These are phyloP conservation scores for Xenops minutus DNA, from an alignment of 2,797 vertebrate genomes.

Conservation along the genomic window DNA sequence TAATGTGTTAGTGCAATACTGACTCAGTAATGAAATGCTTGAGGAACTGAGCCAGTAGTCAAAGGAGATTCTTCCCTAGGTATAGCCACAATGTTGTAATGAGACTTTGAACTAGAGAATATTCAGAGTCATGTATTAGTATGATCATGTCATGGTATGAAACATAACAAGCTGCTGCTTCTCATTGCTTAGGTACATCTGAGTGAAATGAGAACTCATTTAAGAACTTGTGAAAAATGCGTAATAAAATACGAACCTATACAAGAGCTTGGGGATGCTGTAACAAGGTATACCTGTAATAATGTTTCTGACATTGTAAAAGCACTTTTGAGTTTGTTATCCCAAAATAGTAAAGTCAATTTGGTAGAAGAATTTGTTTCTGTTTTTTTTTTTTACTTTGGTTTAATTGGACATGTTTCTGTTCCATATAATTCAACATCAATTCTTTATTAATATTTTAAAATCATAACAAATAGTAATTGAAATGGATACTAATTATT, in stretches of 20 bases:
- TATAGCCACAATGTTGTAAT: background rate
- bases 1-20: background rate
- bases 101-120: background rate
- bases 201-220: slow-evolving; percentile 70
- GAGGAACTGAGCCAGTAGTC: background rate
- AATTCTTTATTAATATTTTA: background rate
- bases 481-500: background rate
- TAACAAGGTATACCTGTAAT: slow-evolving; percentile 32
- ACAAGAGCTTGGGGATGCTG: slow-evolving; percentile 36
- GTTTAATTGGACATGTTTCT: background rate
- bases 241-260: slow-evolving; percentile 58
- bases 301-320: background rate
- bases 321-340: background rate
- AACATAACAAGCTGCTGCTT: background rate
- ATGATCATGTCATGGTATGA: background rate
- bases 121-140: background rate
- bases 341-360: background rate
- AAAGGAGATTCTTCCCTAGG: background rate
- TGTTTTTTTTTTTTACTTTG: background rate
- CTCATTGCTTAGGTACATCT: slow-evolving; percentile 52
- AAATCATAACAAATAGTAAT: background rate
- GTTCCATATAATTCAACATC: background rate
- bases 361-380: background rate
- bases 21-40: background rate
- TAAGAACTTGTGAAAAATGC: slow-evolving; percentile 66